Evolutionary conservation across 2,888 invertebrate genomes (phyloP).

Genomic region (Oscheius sp.): DNA sequence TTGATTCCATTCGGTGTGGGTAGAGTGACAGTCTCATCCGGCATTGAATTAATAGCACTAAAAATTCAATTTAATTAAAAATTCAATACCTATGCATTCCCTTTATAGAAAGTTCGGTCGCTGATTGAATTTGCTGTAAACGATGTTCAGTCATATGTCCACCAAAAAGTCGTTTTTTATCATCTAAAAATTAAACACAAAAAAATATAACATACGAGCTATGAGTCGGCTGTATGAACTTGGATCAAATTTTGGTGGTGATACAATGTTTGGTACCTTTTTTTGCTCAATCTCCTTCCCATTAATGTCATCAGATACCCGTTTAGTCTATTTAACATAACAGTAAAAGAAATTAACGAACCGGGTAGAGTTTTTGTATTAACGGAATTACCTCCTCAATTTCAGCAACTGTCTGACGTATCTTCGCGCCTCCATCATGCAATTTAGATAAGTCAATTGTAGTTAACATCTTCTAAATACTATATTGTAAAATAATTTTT

Average conservation of each 20-base stretch:
- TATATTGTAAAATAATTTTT: not conserved
- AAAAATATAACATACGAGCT: not conserved
- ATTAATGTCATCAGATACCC: too few relatives aligned
- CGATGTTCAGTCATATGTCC: conserved; percentile 66
- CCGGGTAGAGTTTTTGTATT: too few relatives aligned
- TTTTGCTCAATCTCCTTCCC: conserved; percentile 19
- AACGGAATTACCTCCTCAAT: not conserved
- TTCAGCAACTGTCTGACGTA: not conserved
- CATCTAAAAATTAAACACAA: conserved; percentile 24
- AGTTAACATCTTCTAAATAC: conserved; percentile 1
- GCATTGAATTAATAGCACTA: conserved; percentile 45
- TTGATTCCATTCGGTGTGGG: conserved; percentile 59
- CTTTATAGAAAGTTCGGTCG: conserved; percentile 52
- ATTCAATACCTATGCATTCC: conserved; percentile 52
- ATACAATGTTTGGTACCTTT: conserved; percentile 9
- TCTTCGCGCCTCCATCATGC: conserved; percentile 7
- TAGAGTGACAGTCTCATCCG: conserved; percentile 46
- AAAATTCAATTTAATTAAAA: conserved; percentile 14
- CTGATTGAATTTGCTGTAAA: conserved; percentile 34
- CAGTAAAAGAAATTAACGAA: not conserved
- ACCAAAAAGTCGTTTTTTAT: conserved; percentile 58
- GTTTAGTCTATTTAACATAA: not conserved
- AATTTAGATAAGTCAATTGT: not conserved
- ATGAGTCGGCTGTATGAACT: not conserved
- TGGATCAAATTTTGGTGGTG: conserved; percentile 30